Base-by-base conservation (phyloP, 2,797 vertebrate species). In the Rhadinocentrus ornatus region DNA sequence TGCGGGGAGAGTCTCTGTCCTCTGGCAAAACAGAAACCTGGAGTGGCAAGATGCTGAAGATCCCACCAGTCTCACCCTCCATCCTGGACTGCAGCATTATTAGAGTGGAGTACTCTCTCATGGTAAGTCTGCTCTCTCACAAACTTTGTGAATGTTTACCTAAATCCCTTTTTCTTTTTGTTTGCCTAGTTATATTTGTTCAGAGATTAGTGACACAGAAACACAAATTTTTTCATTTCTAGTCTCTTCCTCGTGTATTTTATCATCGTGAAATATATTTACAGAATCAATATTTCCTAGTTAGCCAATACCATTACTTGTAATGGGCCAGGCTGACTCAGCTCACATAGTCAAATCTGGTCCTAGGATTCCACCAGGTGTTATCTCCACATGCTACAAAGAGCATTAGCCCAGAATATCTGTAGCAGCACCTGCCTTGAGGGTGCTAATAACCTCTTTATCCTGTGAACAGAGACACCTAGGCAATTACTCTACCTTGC, bases 21-120 rank as follows among this genome's bases (percentile, higher is more conserved):
- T 98, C 97, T 16, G 97, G 98, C 68, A 99, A 98, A 91, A 99
- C 97, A 0, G 98, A 99, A 84, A 99, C 97, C 0, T 99, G 98
- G 97, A 98, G 95, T 52, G 98, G 98, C 80, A 98, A 98, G 79
- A 95, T 97, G 93, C 82, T 99, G 63, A 99, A 99, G 93, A 99
- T 99, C 81, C 98, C 97, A 24, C 98, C 97, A 0, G 96, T 99
- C 44, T 99, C 98, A 0, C 97, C 98, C 61, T 99, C 98, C 62
- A 99, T 99, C 82, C 94, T 99, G 0, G 97, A 99, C 91, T 99
- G 98, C 93, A 98, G 95, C 91, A 99, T 99, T 88, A 99, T 99
- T 82, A 93, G 96, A 73, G 97, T 99, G 92, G 97, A 99, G 84
- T 99, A 99, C 91, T 97, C 97, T 2, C 93, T 99, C 72, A 98